These are phyloP conservation scores for Anguilla anguilla DNA, from an alignment of 2,797 vertebrate genomes.

Conservation along the genomic window DNA sequence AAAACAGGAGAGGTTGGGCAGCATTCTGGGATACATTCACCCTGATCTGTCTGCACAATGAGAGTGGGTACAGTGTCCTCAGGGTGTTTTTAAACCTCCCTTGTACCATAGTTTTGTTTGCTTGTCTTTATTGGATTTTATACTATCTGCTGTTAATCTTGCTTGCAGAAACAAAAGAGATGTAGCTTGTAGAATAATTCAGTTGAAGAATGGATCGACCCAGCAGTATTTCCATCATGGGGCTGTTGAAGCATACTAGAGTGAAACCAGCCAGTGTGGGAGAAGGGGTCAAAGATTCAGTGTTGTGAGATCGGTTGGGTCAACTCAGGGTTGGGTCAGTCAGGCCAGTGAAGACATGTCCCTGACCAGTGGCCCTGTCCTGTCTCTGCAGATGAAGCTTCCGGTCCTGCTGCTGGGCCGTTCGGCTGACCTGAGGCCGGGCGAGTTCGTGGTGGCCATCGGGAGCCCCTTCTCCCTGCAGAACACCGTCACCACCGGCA, in stretches of 20 bases:
- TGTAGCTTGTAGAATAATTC: neutral
- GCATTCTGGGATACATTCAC: neutral
- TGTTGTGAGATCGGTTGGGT: neutral
- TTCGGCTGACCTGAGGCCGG: conserved; percentile 88
- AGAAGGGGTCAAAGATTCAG: neutral
- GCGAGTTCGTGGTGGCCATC: conserved; percentile 94
- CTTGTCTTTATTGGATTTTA: neutral
- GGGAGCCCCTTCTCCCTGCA: conserved; percentile 96
- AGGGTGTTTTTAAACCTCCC: neutral
- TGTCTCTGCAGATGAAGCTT: conserved; percentile 80
- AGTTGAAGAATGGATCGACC: neutral
- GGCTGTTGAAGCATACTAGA: neutral
- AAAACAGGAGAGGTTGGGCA: neutral
- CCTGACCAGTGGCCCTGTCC: neutral
- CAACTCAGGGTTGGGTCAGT: neutral
- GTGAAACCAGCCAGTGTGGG: neutral
- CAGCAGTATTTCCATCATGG: neutral
- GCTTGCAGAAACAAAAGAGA: neutral
- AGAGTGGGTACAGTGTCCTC: neutral
- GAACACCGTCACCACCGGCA: conserved; percentile 96
- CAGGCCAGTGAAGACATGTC: neutral
- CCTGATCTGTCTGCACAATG: neutral
- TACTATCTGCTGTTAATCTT: neutral
- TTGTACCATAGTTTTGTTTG: neutral
- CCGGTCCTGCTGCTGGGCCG: conserved; percentile 88